These are phyloP conservation scores for Lacerta bilineata DNA, from an alignment of 2,797 vertebrate genomes.

Conservation along the genomic window DNA sequence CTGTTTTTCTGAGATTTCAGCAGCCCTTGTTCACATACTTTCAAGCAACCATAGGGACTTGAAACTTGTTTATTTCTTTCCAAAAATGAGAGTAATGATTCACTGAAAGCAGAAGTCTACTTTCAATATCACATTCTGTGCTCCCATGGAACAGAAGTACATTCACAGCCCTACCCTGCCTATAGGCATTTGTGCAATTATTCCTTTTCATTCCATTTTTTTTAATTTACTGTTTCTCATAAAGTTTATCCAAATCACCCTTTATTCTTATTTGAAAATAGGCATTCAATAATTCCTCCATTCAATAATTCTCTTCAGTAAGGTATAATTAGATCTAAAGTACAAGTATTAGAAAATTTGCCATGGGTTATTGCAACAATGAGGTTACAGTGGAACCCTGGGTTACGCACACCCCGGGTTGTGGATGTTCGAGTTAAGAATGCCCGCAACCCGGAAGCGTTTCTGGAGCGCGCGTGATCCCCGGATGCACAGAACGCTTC, in stretches of 20 bases:
- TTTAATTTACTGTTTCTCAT: conserved; percentile 9
- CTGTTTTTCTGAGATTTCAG: not conserved
- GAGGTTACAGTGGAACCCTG: not conserved
- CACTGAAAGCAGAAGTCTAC: not conserved
- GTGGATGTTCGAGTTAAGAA: too few species aligned
- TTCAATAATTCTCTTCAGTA: not conserved
- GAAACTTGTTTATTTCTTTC: not conserved
- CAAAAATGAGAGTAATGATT: not conserved
- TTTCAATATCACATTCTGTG: not conserved
- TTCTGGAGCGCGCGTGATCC: too few species aligned
- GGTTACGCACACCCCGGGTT: too few species aligned
- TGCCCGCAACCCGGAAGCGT: too few species aligned
- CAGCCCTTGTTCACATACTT: not conserved
- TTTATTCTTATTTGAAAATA: not conserved
- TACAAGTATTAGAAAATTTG: not conserved
- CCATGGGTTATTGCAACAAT: conserved; percentile 6
- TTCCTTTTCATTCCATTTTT: not conserved
- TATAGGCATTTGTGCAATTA: not conserved
- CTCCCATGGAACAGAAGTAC: not conserved
- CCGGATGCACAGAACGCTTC: too few species aligned
- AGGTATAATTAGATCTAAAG: conserved; percentile 14
- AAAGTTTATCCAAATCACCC: conserved; percentile 39
- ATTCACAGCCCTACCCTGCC: not conserved
- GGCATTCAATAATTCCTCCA: not conserved
- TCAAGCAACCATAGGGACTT: not conserved